Evolutionary conservation across 2,113 vertebrate genomes (phyloP), one percentile per base, ranked within the genome.

Genomic region (Petromus typicus): DNA sequence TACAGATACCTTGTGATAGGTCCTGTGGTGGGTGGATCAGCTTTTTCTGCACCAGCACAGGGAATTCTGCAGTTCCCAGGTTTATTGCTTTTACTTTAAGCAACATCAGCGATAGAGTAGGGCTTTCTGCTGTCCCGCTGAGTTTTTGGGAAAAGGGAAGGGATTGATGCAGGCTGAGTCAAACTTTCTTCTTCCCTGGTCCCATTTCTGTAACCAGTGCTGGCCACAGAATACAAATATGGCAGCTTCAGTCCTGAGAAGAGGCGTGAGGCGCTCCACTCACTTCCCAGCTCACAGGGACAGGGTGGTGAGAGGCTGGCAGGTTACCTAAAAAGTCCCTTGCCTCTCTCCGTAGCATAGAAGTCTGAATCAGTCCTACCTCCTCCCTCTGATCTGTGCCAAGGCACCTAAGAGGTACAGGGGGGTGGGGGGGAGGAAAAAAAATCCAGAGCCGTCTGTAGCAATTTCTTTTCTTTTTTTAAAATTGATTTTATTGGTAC

Each of bases 131-230:
- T 17, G 9, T n/a, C 10, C 3, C 0, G 34, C 37, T 5, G 75
- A 20, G 80, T 56, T 56, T 86, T 86, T 82, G 86, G 82, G 67
- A 57, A 95, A 71, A 37, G 43, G n/a, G 69, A 90, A 82, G 6
- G 8, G 48, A 54, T 6, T 51, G 59, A 16, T 22, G 2, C 2
- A 8, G 18, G 10, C 30, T 86, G 40, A 40, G 34, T 34, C 56
- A 66, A 79, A 91, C 66, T 43, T 37, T 64, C 23, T 67, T 10
- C 43, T 79, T 71, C 32, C 32, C 22, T 66, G 34, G 78, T 43
- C 40, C 30, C 66, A 59, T 64, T 57, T 14, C 40, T n/a, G 34
- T 32, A 69, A 57, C 71, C 61, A 83, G 2, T 14, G n/a, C 43
- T 78, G 66, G 51, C 83, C 23, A 43, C n/a, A 81, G 20, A 76